Percentiles rank a stretch among this genome's conserved stretches.
Evolutionary conservation across 2,113 vertebrate species (phyloP).

Genomic region (Toxostoma redivivum): DNA sequence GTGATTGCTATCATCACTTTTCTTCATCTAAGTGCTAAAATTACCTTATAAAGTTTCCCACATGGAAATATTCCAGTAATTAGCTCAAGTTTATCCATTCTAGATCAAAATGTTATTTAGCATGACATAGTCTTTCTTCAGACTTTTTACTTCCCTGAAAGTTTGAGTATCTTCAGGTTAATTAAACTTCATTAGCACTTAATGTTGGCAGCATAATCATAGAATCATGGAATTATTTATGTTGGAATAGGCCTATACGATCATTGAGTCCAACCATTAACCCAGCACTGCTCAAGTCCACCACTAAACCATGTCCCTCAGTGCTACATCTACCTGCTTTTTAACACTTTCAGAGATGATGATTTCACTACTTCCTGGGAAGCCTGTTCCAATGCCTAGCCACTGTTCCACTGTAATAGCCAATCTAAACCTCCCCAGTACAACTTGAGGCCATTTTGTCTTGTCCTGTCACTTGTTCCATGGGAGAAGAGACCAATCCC

Average conservation of each 20-base stretch:
- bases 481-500: accelerated
- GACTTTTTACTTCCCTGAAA: neutral
- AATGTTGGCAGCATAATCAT: neutral
- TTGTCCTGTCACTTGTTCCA: neutral
- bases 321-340: neutral
- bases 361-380: neutral
- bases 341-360: neutral
- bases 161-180: neutral
- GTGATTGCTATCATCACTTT: neutral
- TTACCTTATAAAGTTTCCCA: neutral
- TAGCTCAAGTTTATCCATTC: neutral
- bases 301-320: neutral
- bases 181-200: neutral
- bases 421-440: neutral
- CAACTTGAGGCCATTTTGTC: neutral
- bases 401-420: neutral
- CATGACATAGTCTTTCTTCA: neutral
- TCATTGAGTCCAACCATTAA: neutral
- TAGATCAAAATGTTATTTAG: neutral
- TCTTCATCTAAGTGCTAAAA: neutral
- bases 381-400: neutral
- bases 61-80: neutral
- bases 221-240: neutral
- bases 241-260: neutral
- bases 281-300: neutral